Evolutionary conservation across 2,113 vertebrate species (phyloP).

Genomic region (Steatornis caripensis): DNA sequence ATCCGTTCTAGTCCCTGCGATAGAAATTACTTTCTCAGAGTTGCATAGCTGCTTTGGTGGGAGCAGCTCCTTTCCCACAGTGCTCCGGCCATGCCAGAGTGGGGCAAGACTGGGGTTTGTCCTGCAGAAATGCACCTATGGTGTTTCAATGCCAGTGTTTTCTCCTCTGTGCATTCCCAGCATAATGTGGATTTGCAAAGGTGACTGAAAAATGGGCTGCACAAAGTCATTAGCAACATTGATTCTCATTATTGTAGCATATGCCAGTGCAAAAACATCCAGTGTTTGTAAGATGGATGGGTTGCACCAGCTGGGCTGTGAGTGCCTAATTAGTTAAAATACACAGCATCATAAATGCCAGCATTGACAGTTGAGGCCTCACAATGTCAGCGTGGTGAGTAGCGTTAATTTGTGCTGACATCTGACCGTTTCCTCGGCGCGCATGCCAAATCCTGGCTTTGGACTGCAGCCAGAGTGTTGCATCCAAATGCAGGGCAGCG

Average conservation of each 20-base stretch:
- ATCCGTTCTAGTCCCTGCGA: not conserved
- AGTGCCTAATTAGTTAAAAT: slow-evolving; percentile 52
- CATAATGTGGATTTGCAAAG: not conserved
- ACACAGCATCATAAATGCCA: slow-evolving; percentile 42
- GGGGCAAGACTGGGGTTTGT: not conserved
- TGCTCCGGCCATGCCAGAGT: not conserved
- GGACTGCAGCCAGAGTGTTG: not conserved
- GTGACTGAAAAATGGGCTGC: slow-evolving; percentile 38
- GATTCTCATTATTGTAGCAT: slow-evolving; percentile 60
- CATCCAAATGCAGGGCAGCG: not conserved
- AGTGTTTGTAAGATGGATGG: not conserved
- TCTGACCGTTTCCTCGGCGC: accelerated
- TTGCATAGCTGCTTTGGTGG: not conserved
- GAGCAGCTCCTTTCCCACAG: not conserved
- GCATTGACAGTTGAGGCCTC: slow-evolving; percentile 2
- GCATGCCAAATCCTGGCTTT: not conserved
- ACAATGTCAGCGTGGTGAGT: not conserved
- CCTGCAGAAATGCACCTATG: not conserved
- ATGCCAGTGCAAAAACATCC: slow-evolving; percentile 24
- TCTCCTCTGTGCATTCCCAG: not conserved
- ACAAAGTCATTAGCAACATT: slow-evolving; percentile 37
- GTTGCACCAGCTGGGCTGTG: not conserved
- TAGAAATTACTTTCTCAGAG: not conserved
- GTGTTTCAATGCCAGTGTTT: not conserved
- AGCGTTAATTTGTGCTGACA: slow-evolving; percentile 31